Percentiles rank a stretch among this genome's conserved stretches.
phyloP scores from a whole-genome alignment of 2,888 invertebrate species.

The Amorpha juglandis region DNA sequence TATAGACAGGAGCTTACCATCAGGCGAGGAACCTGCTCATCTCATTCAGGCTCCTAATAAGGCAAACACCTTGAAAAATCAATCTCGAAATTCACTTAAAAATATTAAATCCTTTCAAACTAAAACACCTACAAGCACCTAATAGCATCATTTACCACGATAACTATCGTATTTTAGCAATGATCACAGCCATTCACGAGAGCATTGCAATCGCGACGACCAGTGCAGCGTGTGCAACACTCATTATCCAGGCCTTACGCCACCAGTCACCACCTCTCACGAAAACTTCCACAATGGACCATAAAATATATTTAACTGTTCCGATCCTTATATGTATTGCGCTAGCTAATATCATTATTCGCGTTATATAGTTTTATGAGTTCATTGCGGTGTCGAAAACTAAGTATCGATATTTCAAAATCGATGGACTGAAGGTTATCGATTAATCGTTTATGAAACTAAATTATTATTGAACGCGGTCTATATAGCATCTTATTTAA shows the following conservation, averaged over 20 bases:
- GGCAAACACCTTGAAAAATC: no score
- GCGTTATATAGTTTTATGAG: constrained; percentile 6
- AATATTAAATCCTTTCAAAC: not conserved
- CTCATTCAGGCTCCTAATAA: no score
- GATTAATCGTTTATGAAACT: not conserved
- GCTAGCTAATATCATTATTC: constrained; percentile 12
- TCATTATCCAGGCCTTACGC: constrained; percentile 5
- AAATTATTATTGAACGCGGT: not conserved
- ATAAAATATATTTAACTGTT: constrained; percentile 17
- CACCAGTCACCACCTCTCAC: constrained; percentile 9
- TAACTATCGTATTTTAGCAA: not conserved
- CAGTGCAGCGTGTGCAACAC: not conserved
- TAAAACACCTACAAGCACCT: not conserved
- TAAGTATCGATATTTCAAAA: not conserved
- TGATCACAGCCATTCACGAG: not conserved
- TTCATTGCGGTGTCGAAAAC: constrained; percentile 15
- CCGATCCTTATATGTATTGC: constrained; percentile 14
- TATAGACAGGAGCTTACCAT: no score
- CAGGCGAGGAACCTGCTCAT: no score
- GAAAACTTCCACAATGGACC: constrained; percentile 19
- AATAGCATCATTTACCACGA: not conserved
- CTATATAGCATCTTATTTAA: no score
- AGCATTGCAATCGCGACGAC: not conserved
- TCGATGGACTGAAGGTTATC: not conserved
- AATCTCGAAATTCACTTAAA: no score